Evolutionary conservation across 2,113 vertebrate genomes (phyloP).

Genomic region (Zapus hudsonius): DNA sequence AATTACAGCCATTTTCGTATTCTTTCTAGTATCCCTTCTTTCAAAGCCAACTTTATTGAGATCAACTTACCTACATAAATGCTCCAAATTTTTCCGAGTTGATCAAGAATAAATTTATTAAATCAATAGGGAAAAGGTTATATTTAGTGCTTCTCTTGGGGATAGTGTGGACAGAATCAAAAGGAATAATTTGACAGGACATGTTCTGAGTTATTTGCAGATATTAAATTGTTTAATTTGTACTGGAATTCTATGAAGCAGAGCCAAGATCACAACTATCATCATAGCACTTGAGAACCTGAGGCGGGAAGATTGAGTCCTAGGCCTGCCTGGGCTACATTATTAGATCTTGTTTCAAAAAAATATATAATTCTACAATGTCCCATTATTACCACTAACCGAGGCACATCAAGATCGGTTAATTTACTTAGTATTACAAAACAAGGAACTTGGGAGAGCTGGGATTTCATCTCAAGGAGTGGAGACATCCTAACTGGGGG

Average conservation of each 20-base stretch:
- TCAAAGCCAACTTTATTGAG: no score
- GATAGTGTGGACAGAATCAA: background rate
- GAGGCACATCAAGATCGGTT: background rate
- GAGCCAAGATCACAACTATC: background rate
- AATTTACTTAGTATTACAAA: conserved; percentile 4
- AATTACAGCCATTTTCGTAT: no score
- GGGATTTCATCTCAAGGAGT: background rate
- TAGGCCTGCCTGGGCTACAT: background rate
- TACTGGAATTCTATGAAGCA: background rate
- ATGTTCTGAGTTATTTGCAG: background rate
- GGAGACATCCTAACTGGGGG: background rate
- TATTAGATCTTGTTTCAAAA: background rate
- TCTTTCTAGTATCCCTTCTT: no score
- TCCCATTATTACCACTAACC: background rate
- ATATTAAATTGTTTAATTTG: conserved; percentile 15
- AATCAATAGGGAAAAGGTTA: background rate
- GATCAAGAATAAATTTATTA: background rate
- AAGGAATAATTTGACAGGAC: background rate
- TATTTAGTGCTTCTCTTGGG: background rate
- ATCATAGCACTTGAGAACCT: no score
- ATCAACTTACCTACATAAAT: no score
- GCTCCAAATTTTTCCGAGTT: background rate
- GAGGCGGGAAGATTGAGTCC: background rate
- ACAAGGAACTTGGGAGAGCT: background rate
- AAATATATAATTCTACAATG: background rate